Percentiles rank a stretch among this genome's conserved stretches.
phyloP scores from a whole-genome alignment of 2,797 vertebrate genomes.

The Rhyacichthys aspro region DNA sequence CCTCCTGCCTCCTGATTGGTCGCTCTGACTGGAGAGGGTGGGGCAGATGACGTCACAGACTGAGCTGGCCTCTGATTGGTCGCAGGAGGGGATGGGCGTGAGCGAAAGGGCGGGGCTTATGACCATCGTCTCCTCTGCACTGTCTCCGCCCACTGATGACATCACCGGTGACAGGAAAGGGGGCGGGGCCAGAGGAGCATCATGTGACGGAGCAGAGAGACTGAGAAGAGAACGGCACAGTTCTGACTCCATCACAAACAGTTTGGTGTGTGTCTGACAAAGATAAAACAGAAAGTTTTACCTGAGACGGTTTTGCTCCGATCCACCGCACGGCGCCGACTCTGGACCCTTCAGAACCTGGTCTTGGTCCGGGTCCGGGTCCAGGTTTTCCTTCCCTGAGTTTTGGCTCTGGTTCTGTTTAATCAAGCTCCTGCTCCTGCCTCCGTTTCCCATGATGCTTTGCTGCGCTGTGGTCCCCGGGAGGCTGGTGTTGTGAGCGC shows the following conservation, averaged over 20 bases:
- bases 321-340: too few relatives aligned
- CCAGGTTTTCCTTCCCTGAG: neutral
- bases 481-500: neutral
- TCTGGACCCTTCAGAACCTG: neutral
- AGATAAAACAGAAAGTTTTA: too few relatives aligned
- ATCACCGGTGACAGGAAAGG: slow-evolving; percentile 37
- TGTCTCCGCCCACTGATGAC: slow-evolving; percentile 16
- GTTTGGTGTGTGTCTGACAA: too few relatives aligned
- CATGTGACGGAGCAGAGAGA: neutral
- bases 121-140: slow-evolving; percentile 16
- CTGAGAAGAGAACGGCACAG: too few relatives aligned
- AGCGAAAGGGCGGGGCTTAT: neutral
- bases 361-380: neutral
- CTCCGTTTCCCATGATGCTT: neutral
- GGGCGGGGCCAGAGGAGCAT: slow-evolving; percentile 32
- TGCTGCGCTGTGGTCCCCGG: too few relatives aligned
- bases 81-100: neutral
- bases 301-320: too few relatives aligned
- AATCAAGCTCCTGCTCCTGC: neutral
- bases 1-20: neutral
- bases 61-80: too few relatives aligned
- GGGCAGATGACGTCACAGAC: neutral
- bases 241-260: too few relatives aligned
- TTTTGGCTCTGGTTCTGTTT: neutral
- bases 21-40: neutral